Evolutionary conservation across 1,140 invertebrate species (phyloP).

Genomic region (Oscheius sp.): DNA sequence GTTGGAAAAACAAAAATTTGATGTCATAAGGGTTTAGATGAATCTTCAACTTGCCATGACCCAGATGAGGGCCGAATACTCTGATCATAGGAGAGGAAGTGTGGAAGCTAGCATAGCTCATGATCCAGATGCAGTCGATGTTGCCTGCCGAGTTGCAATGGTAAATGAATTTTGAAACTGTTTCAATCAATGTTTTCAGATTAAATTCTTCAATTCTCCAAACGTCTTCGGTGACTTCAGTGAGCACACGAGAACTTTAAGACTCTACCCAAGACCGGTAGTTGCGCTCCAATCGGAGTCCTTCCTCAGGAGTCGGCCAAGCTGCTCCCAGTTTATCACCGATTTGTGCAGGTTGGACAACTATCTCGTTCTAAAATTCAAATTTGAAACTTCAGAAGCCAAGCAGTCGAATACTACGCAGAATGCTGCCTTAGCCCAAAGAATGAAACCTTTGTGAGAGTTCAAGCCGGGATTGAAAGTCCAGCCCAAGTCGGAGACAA

Average conservation of each 20-base stretch:
- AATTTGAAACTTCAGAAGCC: slow-evolving; percentile 20
- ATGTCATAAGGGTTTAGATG: slow-evolving; percentile 46
- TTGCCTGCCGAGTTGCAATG: slow-evolving; percentile 97
- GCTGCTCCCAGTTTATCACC: slow-evolving; percentile 76
- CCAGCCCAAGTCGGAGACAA: slow-evolving; percentile 94
- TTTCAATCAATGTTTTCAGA: slow-evolving; percentile 65
- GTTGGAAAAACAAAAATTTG: background rate
- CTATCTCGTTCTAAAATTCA: background rate
- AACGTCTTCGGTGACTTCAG: slow-evolving; percentile 94
- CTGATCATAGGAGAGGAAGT: background rate
- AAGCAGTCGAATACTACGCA: slow-evolving; percentile 95
- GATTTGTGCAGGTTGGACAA: slow-evolving; percentile 72
- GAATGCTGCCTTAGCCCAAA: slow-evolving; percentile 95
- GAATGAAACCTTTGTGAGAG: slow-evolving; percentile 92
- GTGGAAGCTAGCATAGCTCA: background rate
- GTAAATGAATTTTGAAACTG: slow-evolving; percentile 65
- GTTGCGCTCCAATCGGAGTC: slow-evolving; percentile 98
- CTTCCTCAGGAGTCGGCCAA: slow-evolving; percentile 86
- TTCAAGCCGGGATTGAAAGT: slow-evolving; percentile 89
- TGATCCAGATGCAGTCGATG: slow-evolving; percentile 70
- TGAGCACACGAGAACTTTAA: slow-evolving; percentile 91
- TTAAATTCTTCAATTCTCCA: slow-evolving; percentile 94
- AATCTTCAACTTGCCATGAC: slow-evolving; percentile 51
- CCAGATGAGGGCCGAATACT: slow-evolving; percentile 32
- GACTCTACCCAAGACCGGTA: slow-evolving; percentile 93